phyloP scores from a whole-genome alignment of 1,140 invertebrate species.

The Panonychus citri region DNA sequence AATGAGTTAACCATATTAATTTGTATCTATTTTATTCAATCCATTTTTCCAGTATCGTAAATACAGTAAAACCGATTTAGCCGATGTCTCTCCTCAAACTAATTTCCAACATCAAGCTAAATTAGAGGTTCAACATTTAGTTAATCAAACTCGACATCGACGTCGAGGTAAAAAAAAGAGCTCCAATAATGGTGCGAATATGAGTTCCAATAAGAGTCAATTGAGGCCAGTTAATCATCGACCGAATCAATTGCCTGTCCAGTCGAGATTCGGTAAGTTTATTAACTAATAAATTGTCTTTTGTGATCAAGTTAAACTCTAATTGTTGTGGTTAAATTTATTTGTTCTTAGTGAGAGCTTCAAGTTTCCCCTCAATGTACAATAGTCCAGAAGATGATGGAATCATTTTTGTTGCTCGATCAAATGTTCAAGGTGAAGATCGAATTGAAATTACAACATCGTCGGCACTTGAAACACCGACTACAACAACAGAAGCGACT shows the following conservation, averaged over 20 bases:
- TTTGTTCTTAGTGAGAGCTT: background rate
- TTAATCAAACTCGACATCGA: conserved; percentile 51
- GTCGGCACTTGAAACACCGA: too few relatives aligned
- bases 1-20: conserved; percentile 2
- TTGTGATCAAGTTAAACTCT: background rate
- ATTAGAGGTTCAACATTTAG: conserved; percentile 62
- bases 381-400: conserved; percentile 54
- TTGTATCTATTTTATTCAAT: background rate
- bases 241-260: background rate
- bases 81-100: conserved; percentile 35
- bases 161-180: conserved; percentile 35
- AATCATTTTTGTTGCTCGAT: conserved; percentile 45
- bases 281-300: background rate
- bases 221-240: background rate
- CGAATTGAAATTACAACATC: background rate
- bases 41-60: conserved; percentile 54
- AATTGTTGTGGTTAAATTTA: too few relatives aligned
- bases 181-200: background rate
- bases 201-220: background rate
- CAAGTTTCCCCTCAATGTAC: conserved; percentile 3
- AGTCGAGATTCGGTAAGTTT: background rate
- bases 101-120: conserved; percentile 70
- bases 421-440: conserved; percentile 46
- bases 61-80: conserved; percentile 71
- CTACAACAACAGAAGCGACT: conserved; percentile 42